Conservation (phyloP, 2,797 vertebrate genomes). For the Staurois parvus region DNA sequence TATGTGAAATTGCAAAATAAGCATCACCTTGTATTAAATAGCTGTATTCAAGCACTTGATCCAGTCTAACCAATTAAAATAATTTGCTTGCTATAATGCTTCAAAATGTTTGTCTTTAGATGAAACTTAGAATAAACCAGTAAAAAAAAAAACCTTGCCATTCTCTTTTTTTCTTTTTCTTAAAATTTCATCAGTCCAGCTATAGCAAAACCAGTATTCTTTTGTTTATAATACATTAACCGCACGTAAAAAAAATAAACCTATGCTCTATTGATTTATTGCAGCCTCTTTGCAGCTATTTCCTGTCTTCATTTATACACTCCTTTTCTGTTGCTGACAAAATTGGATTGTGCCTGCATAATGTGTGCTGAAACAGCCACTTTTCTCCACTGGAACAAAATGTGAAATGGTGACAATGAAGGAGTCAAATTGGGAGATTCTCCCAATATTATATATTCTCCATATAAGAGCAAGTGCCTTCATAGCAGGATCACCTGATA, state of each 20-base stretch:
- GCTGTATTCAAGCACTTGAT: neutral
- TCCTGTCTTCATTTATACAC: too few species aligned
- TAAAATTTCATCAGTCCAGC: too few species aligned
- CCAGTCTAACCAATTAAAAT: neutral
- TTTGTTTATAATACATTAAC: too few species aligned
- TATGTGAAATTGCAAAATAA: conserved; percentile 69
- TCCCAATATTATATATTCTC: neutral
- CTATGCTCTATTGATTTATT: too few species aligned
- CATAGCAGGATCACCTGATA: too few species aligned
- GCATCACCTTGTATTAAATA: conserved; percentile 29
- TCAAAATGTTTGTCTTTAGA: too few species aligned
- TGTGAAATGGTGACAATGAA: neutral
- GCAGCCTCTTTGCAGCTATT: too few species aligned
- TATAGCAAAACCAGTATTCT: too few species aligned
- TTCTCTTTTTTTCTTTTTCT: too few species aligned
- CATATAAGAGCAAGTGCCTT: neutral
- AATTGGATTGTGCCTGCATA: neutral
- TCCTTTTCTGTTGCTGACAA: neutral
- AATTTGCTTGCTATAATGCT: neutral
- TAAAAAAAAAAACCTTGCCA: too few species aligned
- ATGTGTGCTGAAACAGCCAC: neutral
- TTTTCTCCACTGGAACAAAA: neutral
- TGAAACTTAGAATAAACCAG: too few species aligned
- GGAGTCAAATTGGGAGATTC: neutral
- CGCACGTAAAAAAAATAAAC: too few species aligned